Conservation (phyloP, 2,888 invertebrate genomes). For the Cerastis rubricosa region DNA sequence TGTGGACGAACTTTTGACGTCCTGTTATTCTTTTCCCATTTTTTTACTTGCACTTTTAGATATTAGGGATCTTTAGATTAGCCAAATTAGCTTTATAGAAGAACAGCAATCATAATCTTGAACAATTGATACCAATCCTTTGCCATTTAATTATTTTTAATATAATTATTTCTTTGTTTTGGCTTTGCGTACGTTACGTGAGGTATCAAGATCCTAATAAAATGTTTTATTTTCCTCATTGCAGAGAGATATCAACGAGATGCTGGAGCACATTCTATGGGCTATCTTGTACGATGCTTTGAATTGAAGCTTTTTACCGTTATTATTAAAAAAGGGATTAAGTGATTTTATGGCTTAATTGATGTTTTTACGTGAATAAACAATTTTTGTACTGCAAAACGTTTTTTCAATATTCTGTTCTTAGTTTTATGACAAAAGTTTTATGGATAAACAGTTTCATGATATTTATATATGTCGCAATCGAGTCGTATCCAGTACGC, state of each 20-base stretch:
- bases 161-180: too few species aligned
- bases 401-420: neutral
- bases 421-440: neutral
- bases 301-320: slow-evolving; percentile 25
- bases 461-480: too few species aligned
- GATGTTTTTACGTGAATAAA: slow-evolving; percentile 34
- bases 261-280: slow-evolving; percentile 50
- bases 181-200: neutral
- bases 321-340: slow-evolving; percentile 5
- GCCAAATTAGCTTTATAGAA: neutral
- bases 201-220: neutral
- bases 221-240: slow-evolving; percentile 24
- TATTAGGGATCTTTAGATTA: neutral
- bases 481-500: too few species aligned
- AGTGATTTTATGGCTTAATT: neutral
- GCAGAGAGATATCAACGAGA: slow-evolving; percentile 59
- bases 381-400: neutral
- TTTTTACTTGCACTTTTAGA: too few species aligned
- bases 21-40: too few species aligned
- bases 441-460: neutral
- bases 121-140: neutral
- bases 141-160: neutral
- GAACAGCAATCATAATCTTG: neutral
- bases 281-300: slow-evolving; percentile 52
- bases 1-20: too few species aligned